phyloP scores from a whole-genome alignment of 92 coral and sea anemone genomes.

The Pocillopora grandis region DNA sequence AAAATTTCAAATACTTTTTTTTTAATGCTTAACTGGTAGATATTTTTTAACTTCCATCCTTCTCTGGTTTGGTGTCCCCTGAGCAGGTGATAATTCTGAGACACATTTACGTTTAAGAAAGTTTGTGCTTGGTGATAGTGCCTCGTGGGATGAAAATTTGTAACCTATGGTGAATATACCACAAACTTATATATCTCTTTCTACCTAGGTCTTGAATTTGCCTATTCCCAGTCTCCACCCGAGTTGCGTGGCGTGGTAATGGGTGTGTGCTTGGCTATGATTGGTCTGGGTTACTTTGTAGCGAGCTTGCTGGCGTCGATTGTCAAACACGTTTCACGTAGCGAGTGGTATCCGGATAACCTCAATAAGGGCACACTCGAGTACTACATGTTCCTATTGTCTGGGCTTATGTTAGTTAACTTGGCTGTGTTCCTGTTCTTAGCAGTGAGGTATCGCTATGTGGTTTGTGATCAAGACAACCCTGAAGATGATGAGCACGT shows the following conservation, averaged over 20 bases:
- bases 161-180: neutral
- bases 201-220: slow-evolving; percentile 81
- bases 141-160: too few relatives aligned
- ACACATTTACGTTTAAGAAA: too few relatives aligned
- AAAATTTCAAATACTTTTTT: too few relatives aligned
- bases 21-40: too few relatives aligned
- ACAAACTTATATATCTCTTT: neutral
- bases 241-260: slow-evolving; percentile 86
- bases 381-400: slow-evolving; percentile 79
- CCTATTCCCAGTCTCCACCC: slow-evolving; percentile 88
- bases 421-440: slow-evolving; percentile 64
- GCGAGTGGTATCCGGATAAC: slow-evolving; percentile 71
- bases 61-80: too few relatives aligned
- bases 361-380: slow-evolving; percentile 80
- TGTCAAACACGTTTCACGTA: slow-evolving; percentile 45
- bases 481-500: neutral
- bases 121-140: too few relatives aligned
- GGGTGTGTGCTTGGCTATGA: slow-evolving; percentile 85
- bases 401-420: slow-evolving; percentile 79
- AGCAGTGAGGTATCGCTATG: slow-evolving; percentile 73
- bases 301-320: slow-evolving; percentile 77
- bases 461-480: neutral
- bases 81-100: too few relatives aligned
- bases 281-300: slow-evolving; percentile 80
- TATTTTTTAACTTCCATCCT: too few relatives aligned